These are phyloP conservation scores for Alethe diademata DNA, from an alignment of 2,113 vertebrate species.

Conservation along the genomic window DNA sequence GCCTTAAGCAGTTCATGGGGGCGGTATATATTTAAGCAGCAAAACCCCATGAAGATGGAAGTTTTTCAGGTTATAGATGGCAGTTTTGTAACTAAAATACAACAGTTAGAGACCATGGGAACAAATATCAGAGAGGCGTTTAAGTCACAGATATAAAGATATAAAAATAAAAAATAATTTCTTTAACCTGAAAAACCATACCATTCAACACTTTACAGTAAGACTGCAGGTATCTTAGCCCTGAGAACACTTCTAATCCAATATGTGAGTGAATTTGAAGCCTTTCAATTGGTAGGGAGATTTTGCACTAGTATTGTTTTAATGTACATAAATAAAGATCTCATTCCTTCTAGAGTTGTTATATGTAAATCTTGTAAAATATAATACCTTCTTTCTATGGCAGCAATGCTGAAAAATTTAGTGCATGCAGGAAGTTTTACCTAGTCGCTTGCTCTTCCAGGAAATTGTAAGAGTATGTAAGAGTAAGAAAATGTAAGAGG, in stretches of 20 bases:
- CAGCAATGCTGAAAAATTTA: not conserved
- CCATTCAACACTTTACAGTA: not conserved
- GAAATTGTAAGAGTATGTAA: not conserved
- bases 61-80: not conserved
- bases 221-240: not conserved
- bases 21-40: not conserved
- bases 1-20: not conserved
- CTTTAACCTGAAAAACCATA: not conserved
- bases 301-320: fast-evolving
- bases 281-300: not conserved
- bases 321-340: not conserved
- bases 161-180: not conserved
- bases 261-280: not conserved
- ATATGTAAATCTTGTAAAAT: not conserved
- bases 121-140: not conserved
- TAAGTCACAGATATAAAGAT: fast-evolving
- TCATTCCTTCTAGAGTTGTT: not conserved
- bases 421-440: not conserved
- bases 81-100: not conserved
- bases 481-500: too few species aligned
- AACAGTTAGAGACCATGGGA: not conserved
- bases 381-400: not conserved
- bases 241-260: not conserved
- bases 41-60: not conserved
- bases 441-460: not conserved